phyloP scores from a whole-genome alignment of 30 jellyfish, hydroid and myxozoan genomes.

The Chironex yamaguchii region DNA sequence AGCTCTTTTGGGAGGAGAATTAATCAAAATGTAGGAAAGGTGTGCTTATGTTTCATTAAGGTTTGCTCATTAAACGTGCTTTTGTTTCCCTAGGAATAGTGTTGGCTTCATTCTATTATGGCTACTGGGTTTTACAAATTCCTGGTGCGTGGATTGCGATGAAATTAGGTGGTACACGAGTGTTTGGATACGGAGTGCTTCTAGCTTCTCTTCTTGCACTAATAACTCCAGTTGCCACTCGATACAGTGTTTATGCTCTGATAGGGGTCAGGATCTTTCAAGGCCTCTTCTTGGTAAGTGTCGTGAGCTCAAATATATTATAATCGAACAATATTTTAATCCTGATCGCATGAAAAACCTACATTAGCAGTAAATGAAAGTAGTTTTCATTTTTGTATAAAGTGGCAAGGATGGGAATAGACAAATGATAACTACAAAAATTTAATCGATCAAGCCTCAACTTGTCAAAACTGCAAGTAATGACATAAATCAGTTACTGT shows the following conservation, averaged over 20 bases:
- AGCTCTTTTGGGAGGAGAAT: not conserved
- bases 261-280: constrained; percentile 79
- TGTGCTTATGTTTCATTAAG: not conserved
- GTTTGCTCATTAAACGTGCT: not conserved
- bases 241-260: constrained; percentile 91
- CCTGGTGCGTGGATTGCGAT: constrained; percentile 98
- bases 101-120: constrained; percentile 90
- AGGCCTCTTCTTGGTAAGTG: constrained; percentile 83
- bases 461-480: too few species aligned
- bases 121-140: constrained; percentile 92
- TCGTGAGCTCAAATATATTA: too few species aligned
- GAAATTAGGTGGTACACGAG: constrained; percentile 94
- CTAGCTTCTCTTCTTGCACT: constrained; percentile 83
- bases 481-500: too few species aligned
- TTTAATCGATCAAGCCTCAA: too few species aligned
- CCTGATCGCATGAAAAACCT: too few species aligned
- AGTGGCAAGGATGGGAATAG: too few species aligned
- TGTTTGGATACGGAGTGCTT: constrained; percentile 93
- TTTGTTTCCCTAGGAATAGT: constrained; percentile 60
- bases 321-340: too few species aligned
- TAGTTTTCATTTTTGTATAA: too few species aligned
- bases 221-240: constrained; percentile 96
- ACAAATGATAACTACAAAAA: too few species aligned
- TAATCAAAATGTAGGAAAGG: not conserved
- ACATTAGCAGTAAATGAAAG: too few species aligned